Evolutionary conservation across 2,888 invertebrate genomes (phyloP), one percentile per base, ranked within the genome.

Genomic region (Isotomurus palustris): DNA sequence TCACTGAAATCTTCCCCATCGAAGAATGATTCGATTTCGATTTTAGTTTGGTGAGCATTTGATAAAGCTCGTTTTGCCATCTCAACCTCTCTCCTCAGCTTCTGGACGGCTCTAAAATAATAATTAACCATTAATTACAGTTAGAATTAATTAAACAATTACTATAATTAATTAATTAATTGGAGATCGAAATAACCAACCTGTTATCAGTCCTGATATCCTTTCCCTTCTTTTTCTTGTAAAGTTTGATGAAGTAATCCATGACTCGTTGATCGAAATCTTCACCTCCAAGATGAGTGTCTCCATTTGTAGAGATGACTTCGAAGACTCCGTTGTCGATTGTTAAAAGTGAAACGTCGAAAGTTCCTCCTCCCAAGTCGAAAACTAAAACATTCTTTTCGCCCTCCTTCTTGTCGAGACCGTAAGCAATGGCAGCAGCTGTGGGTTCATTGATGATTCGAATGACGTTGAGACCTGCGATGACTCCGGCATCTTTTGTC

Each of bases 241-340:
- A 93, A 75, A 96, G 77, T 77, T 97, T 96, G 77, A 95, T 92
- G 81, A 99, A 97, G 79, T 99, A 94, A 73, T 97, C 95, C 93
- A 96, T 94, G 3, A 96, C 93, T 69, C 93, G 83, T 78, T 96
- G 94, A 79, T 96, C 95, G 77, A 96, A 99, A 80, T 99, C 97
- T 80, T 99, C 97, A 76, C 97, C 97, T 73, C 97, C 95, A 79
- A 96, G 84, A 77, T 96, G 95, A 71, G 95, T 96, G 76, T 96
- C 95, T 73, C 96, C 96, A 74, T 90, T 91, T 64, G 92, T 92
- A 1, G 91, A 86, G 1, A 89, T 87, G 51, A 87, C 86, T 80
- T 99, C 97, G 76, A 99, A 99, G 5, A 99, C 95, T 53, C 97
- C 99, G 73, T 96, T 95, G 75, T 99, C 97, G 74, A 99, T 99